These are phyloP conservation scores for Piaya cayana DNA, from an alignment of 2,113 vertebrate species.

Conservation along the genomic window DNA sequence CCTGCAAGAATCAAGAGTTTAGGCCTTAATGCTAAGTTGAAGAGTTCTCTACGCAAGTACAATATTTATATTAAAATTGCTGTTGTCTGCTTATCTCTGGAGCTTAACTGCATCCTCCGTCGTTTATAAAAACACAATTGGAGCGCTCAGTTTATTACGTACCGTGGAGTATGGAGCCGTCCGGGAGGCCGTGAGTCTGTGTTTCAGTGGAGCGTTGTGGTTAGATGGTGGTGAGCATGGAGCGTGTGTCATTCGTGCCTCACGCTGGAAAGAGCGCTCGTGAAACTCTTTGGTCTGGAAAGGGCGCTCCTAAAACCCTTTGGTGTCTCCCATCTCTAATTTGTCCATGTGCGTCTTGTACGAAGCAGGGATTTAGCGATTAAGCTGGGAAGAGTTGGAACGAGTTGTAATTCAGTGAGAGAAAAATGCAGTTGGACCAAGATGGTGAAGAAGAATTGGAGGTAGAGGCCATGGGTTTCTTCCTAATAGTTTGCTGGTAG, in stretches of 20 bases:
- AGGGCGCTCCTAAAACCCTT: neutral
- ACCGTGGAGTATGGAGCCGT: neutral
- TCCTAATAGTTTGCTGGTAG: neutral
- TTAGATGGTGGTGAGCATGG: slow-evolving; percentile 33
- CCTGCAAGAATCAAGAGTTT: slow-evolving; percentile 23
- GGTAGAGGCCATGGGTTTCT: neutral
- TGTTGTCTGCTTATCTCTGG: slow-evolving; percentile 33
- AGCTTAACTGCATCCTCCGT: neutral
- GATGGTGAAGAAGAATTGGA: neutral
- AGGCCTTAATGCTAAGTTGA: neutral
- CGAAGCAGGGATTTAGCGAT: slow-evolving; percentile 32
- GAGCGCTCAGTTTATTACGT: slow-evolving; percentile 35
- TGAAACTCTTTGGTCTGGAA: neutral
- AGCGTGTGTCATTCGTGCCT: slow-evolving; percentile 10
- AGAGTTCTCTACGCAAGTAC: neutral
- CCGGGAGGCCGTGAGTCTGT: slow-evolving; percentile 34
- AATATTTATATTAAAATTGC: slow-evolving; percentile 30
- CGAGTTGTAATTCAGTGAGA: slow-evolving; percentile 13
- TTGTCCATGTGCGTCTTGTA: neutral
- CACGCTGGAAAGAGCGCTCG: neutral
- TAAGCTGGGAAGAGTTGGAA: neutral
- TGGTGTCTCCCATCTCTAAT: slow-evolving; percentile 23
- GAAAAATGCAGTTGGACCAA: neutral
- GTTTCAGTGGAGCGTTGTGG: slow-evolving; percentile 13
- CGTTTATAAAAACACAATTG: neutral